These are phyloP conservation scores for Leucophora obtusa DNA, from an alignment of 2,888 invertebrate genomes.

Conservation along the genomic window DNA sequence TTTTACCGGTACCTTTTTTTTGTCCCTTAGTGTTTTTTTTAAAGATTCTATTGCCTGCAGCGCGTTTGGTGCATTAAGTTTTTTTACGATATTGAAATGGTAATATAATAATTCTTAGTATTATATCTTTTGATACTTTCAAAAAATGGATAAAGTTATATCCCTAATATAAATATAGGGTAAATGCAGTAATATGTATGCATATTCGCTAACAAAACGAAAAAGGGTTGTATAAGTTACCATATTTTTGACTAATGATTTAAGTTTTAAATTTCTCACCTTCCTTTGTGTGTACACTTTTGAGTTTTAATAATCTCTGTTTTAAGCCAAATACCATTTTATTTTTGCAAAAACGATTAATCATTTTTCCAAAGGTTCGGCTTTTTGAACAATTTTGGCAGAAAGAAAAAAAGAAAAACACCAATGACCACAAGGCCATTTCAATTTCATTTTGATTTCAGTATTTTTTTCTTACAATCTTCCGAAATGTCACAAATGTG, in stretches of 20 bases:
- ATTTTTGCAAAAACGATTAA: constrained; percentile 33
- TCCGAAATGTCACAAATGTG: constrained; percentile 40
- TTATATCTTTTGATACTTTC: too few relatives aligned
- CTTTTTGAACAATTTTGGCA: constrained; percentile 37
- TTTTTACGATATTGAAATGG: too few relatives aligned
- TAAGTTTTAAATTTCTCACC: constrained; percentile 22
- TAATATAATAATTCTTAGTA: too few relatives aligned
- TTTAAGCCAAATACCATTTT: constrained; percentile 15
- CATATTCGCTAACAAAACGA: too few relatives aligned
- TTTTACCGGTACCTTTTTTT: too few relatives aligned
- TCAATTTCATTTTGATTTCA: constrained; percentile 32
- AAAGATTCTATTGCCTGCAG: too few relatives aligned
- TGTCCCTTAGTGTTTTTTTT: too few relatives aligned
- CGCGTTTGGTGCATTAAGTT: too few relatives aligned
- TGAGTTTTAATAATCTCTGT: neutral
- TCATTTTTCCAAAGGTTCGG: constrained; percentile 20
- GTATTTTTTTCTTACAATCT: constrained; percentile 25
- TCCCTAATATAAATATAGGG: too few relatives aligned
- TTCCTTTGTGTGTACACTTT: neutral
- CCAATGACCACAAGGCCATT: constrained; percentile 57
- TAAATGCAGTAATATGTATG: too few relatives aligned
- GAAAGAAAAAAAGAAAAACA: neutral
- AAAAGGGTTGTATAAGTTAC: too few relatives aligned
- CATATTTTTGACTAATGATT: constrained; percentile 13
- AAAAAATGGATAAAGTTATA: too few relatives aligned